A percentile compares a stretch with the other conserved stretches of the same genome.
These are phyloP conservation scores for Argyrosomus japonicus DNA, from an alignment of 2,113 vertebrate genomes.

Conservation along the genomic window DNA sequence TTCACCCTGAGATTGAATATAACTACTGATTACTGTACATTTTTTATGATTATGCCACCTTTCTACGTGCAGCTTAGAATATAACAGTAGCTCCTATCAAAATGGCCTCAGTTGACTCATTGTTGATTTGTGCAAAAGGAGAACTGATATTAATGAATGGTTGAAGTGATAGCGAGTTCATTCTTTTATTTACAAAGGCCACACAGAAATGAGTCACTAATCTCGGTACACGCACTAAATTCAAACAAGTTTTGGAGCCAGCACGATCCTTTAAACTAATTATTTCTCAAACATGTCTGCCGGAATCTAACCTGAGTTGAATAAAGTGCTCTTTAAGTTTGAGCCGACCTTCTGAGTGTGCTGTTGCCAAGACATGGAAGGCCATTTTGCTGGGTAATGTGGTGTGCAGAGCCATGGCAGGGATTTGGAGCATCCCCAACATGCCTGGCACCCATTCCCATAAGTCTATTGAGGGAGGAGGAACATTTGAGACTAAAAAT, in stretches of 20 bases:
- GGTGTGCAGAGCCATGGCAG: constrained; percentile 20
- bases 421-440: constrained; percentile 37
- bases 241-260: background rate
- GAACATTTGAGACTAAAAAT: constrained; percentile 57
- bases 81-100: background rate
- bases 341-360: constrained; percentile 81
- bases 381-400: constrained; percentile 73
- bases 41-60: background rate
- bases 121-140: background rate
- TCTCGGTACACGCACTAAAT: background rate
- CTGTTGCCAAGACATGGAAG: constrained; percentile 76
- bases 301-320: background rate
- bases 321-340: constrained; percentile 82
- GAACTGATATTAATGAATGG: background rate
- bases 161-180: background rate
- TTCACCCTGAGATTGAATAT: constrained; percentile 70
- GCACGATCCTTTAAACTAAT: background rate
- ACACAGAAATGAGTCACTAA: background rate
- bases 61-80: background rate
- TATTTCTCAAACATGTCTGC: background rate
- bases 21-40: constrained; percentile 3
- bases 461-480: constrained; percentile 36
- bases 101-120: background rate
- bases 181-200: background rate
- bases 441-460: constrained; percentile 30